Evolutionary conservation across 1,140 invertebrate species (phyloP).

Genomic region (Agraylea sexmaculata): DNA sequence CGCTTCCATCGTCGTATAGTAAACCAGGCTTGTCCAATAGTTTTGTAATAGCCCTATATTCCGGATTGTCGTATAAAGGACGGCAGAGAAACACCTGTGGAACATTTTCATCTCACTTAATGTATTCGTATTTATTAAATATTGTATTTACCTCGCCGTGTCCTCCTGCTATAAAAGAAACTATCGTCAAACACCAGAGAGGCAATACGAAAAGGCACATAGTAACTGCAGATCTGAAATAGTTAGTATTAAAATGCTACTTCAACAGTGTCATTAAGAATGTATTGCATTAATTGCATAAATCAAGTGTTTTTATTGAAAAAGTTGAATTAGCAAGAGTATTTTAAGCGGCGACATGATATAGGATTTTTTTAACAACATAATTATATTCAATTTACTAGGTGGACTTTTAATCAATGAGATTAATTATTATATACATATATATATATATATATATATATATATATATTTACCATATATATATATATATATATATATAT

Average conservation of each 20-base stretch:
- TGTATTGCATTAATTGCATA: no score
- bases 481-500: not conserved
- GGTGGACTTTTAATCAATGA: not conserved
- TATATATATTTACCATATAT: no score
- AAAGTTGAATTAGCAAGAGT: no score
- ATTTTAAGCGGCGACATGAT: no score
- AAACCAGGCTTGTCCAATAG: constrained; percentile 49
- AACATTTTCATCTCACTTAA: constrained; percentile 3
- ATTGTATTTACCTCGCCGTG: constrained; percentile 33
- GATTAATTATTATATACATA: not conserved
- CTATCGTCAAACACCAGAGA: constrained; percentile 35
- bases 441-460: not conserved
- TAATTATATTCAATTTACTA: no score
- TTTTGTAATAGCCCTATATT: constrained; percentile 43
- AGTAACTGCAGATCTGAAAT: constrained; percentile 35
- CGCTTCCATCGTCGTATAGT: constrained; percentile 38
- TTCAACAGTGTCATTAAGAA: not conserved
- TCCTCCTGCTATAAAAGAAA: constrained; percentile 37
- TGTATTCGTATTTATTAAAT: constrained; percentile 1
- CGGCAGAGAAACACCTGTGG: constrained; percentile 49
- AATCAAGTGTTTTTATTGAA: no score
- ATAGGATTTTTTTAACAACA: no score
- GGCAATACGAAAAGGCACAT: constrained; percentile 34
- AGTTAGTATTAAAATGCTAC: constrained; percentile 10
- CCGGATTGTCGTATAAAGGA: constrained; percentile 45